Evolutionary conservation across 2,113 vertebrate genomes (phyloP).

Genomic region (Lasiurus cinereus): DNA sequence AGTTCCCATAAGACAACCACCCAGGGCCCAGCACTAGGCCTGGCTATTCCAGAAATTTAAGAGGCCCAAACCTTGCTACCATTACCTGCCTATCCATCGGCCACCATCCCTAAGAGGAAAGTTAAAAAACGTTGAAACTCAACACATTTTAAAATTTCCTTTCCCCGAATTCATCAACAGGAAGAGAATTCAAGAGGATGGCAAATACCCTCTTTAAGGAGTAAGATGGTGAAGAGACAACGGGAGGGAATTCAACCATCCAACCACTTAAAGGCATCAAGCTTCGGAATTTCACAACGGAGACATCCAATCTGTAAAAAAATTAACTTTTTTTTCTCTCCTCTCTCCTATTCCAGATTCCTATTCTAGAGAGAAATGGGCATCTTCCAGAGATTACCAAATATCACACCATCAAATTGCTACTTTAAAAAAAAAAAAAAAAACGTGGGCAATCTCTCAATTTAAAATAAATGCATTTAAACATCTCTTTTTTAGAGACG

Average conservation of each 20-base stretch:
- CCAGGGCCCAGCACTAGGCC: slow-evolving; percentile 32
- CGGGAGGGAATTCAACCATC: background rate
- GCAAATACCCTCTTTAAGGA: background rate
- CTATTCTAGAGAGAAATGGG: background rate
- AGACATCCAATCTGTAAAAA: background rate
- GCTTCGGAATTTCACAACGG: background rate
- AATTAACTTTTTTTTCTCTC: background rate
- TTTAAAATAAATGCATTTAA: background rate
- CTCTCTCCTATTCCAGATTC: background rate
- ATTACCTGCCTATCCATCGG: background rate
- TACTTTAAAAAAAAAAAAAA: background rate
- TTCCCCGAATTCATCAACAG: background rate
- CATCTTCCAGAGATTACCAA: background rate
- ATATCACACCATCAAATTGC: background rate
- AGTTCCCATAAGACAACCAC: background rate
- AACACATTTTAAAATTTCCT: background rate
- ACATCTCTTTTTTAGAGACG: background rate
- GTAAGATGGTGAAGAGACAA: background rate
- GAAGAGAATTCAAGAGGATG: background rate
- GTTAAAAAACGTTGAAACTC: slow-evolving; percentile 15
- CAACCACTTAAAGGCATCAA: background rate
- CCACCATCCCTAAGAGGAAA: background rate
- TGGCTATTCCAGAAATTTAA: background rate
- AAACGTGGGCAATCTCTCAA: background rate
- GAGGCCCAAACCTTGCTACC: background rate